phyloP scores from a whole-genome alignment of 1,140 invertebrate genomes.

The Epicauta chinensis region DNA sequence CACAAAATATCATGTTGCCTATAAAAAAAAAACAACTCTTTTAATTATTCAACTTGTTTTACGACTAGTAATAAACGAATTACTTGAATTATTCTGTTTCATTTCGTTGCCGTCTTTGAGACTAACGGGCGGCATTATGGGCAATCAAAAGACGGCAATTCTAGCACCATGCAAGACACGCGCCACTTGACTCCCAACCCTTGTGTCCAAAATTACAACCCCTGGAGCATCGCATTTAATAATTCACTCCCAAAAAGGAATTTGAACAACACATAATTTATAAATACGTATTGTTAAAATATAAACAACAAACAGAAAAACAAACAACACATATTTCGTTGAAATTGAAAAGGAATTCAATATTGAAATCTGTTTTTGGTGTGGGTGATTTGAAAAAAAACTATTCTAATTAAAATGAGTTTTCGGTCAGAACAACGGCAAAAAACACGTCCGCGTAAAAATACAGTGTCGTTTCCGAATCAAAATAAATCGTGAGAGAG shows the following conservation, averaged over 20 bases:
- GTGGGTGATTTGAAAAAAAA: too few species aligned
- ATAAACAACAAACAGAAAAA: too few species aligned
- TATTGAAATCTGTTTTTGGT: too few species aligned
- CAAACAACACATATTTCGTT: too few species aligned
- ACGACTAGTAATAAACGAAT: conserved; percentile 31
- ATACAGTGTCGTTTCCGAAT: too few species aligned
- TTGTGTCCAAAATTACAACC: not conserved
- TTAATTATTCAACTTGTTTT: conserved; percentile 33
- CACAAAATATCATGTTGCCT: not conserved
- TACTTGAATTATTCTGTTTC: conserved; percentile 31
- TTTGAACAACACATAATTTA: too few species aligned
- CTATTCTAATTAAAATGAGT: too few species aligned
- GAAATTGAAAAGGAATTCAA: too few species aligned
- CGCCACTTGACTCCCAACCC: not conserved
- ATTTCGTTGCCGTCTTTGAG: conserved; percentile 26
- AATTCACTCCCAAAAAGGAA: too few species aligned
- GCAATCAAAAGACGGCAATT: conserved; percentile 33
- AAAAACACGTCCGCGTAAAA: too few species aligned
- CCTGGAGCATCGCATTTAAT: not conserved
- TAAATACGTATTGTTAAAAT: too few species aligned
- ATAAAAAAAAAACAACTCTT: not conserved
- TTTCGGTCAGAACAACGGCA: too few species aligned
- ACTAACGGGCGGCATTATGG: conserved; percentile 30
- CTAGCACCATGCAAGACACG: conserved; percentile 22
- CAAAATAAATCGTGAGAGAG: not conserved